These are phyloP conservation scores for Philaenus spumarius DNA, from an alignment of 1,140 invertebrate genomes.

Conservation along the genomic window DNA sequence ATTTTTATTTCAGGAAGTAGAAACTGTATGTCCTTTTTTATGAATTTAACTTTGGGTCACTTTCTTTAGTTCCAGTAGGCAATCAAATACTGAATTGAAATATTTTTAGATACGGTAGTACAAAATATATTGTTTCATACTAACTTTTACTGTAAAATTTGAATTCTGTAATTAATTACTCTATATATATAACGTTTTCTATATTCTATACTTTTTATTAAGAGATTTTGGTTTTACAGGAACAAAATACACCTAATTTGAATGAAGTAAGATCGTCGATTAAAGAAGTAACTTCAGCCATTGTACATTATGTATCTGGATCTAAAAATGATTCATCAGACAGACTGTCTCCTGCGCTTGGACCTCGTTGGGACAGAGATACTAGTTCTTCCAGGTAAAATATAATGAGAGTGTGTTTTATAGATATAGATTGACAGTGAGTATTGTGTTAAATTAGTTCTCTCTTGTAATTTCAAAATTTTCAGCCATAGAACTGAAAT, in stretches of 20 bases:
- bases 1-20: too few species aligned
- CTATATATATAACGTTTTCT: not conserved
- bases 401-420: too few species aligned
- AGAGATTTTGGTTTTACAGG: conserved; percentile 8
- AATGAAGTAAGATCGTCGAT: conserved; percentile 82
- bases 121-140: too few species aligned
- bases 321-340: conserved; percentile 45
- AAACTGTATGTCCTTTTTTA: too few species aligned
- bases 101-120: too few species aligned
- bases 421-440: too few species aligned
- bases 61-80: too few species aligned
- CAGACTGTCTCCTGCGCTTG: conserved; percentile 28
- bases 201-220: not conserved
- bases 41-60: too few species aligned
- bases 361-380: conserved; percentile 21
- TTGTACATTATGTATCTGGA: conserved; percentile 83
- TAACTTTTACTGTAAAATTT: too few species aligned
- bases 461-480: not conserved
- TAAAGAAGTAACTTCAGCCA: conserved; percentile 88
- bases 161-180: too few species aligned
- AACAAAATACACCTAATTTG: conserved; percentile 31
- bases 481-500: not conserved
- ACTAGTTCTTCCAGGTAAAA: conserved; percentile 29
- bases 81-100: too few species aligned
- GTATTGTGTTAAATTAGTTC: too few species aligned